phyloP scores from a whole-genome alignment of 2,888 invertebrate genomes.

The Schizotus pectinicornis region DNA sequence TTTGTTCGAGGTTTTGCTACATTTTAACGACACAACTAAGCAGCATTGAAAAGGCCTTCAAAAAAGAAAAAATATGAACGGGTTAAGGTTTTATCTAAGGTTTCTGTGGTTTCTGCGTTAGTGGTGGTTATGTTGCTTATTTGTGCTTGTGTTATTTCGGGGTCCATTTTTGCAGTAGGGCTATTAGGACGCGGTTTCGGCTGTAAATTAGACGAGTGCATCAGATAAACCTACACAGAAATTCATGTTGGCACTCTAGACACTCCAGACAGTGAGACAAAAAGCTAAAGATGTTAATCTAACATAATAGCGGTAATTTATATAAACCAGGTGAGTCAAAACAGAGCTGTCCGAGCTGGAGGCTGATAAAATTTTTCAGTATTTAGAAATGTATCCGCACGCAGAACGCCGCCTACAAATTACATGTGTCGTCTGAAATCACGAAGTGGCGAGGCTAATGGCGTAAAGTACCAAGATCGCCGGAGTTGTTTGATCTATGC shows the following conservation, averaged over 20 bases:
- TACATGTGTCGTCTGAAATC: conserved; percentile 33
- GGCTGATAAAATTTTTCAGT: conserved; percentile 25
- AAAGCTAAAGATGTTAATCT: conserved; percentile 41
- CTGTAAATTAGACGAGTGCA: conserved; percentile 31
- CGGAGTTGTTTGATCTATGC: conserved; percentile 43
- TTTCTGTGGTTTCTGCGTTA: too few species aligned
- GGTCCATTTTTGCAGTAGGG: too few species aligned
- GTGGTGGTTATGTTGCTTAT: too few species aligned
- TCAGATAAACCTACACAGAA: conserved; percentile 38
- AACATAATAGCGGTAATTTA: conserved; percentile 42
- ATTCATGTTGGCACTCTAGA: conserved; percentile 37
- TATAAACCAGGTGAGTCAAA: conserved; percentile 42
- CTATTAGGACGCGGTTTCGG: too few species aligned
- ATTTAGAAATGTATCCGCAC: conserved; percentile 13
- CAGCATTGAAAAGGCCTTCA: too few species aligned
- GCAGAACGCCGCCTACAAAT: conserved; percentile 29
- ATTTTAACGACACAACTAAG: too few species aligned
- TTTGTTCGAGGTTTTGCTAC: too few species aligned
- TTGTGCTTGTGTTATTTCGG: too few species aligned
- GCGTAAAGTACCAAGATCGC: conserved; percentile 7
- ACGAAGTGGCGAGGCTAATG: conserved; percentile 23
- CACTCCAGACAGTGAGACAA: conserved; percentile 32
- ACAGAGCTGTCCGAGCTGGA: conserved; percentile 30
- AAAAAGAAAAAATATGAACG: too few species aligned
- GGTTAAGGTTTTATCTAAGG: too few species aligned